Evolutionary conservation across 2,113 vertebrate species (phyloP), one percentile per base, ranked within the genome.

Genomic region (Clarias magur): DNA sequence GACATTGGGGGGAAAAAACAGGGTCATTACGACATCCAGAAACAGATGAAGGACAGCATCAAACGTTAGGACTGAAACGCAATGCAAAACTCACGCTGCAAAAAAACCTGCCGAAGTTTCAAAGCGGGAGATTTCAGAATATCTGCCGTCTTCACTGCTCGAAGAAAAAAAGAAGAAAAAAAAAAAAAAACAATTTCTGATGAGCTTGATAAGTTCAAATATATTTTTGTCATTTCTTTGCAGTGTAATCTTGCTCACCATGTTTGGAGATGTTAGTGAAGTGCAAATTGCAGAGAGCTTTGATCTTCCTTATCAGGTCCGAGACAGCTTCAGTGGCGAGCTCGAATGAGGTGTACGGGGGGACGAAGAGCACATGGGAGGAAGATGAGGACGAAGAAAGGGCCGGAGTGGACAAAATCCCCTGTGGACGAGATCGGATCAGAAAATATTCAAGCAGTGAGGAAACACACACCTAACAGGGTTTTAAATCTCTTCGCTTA

Each of bases 291-390:
- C 70, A 84, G 10, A 78, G n/a, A 2, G 10, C 59, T 17, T 79
- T 81, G 63, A 91, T 65, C 38, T 84, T 23, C 23, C 84, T 38
- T 38, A 82, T 63, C 9, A 91, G 87, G 57, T 88, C 80, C 27
- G 84, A 62, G 19, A 89, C 63, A 17, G 80, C 80, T 56, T 88
- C 80, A 73, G 12, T 65, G 57, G 85, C 68, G n/a, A 67, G 72
- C 16, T 81, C 53, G 83, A 88, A 90, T 15, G 84, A 88, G 42
- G 23, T 87, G 78, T 85, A 81, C 62, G 89, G 80, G 75, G 85
- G 85, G 15, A 86, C 87, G 4, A 85, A 82, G 19, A 90, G 75
- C 56, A 87, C 11, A 27, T 53, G 23, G 19, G 85, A 59, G n/a
- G 85, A 59, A 63, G 59, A 34, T 10, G 21, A 78, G 57, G 78